Base-by-base conservation (phyloP, 2,888 invertebrate genomes). In the Andrena haemorrhoa region DNA sequence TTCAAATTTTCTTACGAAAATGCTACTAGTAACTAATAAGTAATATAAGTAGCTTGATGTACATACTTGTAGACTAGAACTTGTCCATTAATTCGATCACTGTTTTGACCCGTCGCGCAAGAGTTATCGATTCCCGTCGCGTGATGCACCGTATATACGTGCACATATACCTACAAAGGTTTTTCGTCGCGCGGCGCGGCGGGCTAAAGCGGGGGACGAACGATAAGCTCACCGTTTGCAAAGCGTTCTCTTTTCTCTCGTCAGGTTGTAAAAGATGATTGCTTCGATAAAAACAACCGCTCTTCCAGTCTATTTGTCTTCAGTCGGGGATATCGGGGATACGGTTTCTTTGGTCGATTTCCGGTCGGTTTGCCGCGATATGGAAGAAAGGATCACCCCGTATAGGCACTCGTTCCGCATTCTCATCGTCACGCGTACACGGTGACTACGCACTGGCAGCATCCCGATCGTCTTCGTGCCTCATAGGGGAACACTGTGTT, bases 221-320 rank as follows among this genome's bases (percentile, higher is more conserved):
- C 51, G 63, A 35, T 29, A 65, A 56, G 73, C 35, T 31, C 29
- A 29, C 23, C 65, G 33, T 64, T 64, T 20, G 23, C 56, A 31
- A 69, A 70, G 64, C 35, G 64, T 47, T 56, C 60, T 26, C 63
- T 41, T 56, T 70, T 58, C 56, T 64, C 33, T 20, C 49, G 23
- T 26, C 29, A 61, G n/a, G 56, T 56, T 63, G 69, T 75, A 75
- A 70, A 70, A 70, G 70, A 70, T 75, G 56, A 75, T 70, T 63
- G 63, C 66, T 31, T 53, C 61, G 75, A 75, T 75, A 75, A 75
- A 69, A 69, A 69, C 61, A 26, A 58, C 56, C 75, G 23, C 53
- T 56, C 64, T 70, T 76, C 70, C 75, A 76, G 29, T 70, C 70
- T 76, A 64, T 76, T 76, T 76, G 76, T 71, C 70, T 64, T 35